phyloP scores from a whole-genome alignment of 1,140 invertebrate genomes.

The Macrosteles quadrilineatus region DNA sequence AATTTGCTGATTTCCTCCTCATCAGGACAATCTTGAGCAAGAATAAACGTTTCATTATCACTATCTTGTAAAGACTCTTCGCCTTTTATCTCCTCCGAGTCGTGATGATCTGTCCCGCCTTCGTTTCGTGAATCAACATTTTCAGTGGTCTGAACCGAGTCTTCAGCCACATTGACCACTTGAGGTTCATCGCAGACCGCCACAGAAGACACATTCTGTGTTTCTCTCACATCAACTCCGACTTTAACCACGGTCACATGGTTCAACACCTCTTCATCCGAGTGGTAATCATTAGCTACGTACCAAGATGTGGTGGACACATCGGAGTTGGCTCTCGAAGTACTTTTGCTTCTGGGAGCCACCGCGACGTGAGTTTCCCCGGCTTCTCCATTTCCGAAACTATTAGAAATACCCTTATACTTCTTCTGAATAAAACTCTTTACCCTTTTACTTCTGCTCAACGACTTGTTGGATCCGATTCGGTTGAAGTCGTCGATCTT shows the following conservation, averaged over 20 bases:
- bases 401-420: conserved; percentile 50
- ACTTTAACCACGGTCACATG: conserved; percentile 17
- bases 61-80: background rate
- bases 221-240: conserved; percentile 29
- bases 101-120: background rate
- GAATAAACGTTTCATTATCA: conserved; percentile 4
- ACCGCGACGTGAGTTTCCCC: conserved; percentile 44
- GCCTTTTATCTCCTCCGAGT: background rate
- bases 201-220: conserved; percentile 7
- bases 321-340: conserved; percentile 36
- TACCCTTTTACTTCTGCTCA: conserved; percentile 53
- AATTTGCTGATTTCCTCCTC: background rate
- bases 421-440: conserved; percentile 53
- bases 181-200: conserved; percentile 27
- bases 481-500: conserved; percentile 19
- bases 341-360: conserved; percentile 46
- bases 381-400: background rate
- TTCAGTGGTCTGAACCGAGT: background rate
- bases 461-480: conserved; percentile 15
- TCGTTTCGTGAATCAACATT: conserved; percentile 5
- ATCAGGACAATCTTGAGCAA: conserved; percentile 1
- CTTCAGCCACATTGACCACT: conserved; percentile 37
- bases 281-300: conserved; percentile 44
- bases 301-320: conserved; percentile 49
- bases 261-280: conserved; percentile 29